These are phyloP conservation scores for Lutraria rhynchaena DNA, from an alignment of 1,140 invertebrate species.

Conservation along the genomic window DNA sequence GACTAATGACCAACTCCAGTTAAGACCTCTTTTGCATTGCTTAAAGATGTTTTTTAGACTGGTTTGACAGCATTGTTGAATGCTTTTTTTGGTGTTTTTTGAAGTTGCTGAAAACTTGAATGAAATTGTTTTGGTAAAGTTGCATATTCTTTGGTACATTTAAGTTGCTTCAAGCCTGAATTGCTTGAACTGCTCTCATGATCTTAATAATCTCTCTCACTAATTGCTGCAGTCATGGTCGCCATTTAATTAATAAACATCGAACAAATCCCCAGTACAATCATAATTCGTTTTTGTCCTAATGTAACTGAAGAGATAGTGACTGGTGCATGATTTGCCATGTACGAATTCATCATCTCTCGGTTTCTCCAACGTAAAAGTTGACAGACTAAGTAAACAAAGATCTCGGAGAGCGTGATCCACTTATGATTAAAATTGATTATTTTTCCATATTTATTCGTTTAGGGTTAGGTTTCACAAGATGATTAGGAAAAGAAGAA, in stretches of 20 bases:
- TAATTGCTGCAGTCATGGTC: constrained; percentile 5
- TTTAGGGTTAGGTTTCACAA: constrained; percentile 44
- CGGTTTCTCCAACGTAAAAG: constrained; percentile 11
- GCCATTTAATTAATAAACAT: constrained; percentile 51
- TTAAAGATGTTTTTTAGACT: too few species aligned
- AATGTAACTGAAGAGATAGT: constrained; percentile 22
- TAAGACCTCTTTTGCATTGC: too few species aligned
- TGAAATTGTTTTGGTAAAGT: too few species aligned
- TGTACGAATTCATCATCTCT: constrained; percentile 53
- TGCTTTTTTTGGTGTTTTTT: too few species aligned
- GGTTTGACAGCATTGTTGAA: too few species aligned
- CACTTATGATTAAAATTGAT: constrained; percentile 59
- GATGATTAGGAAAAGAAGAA: constrained; percentile 38
- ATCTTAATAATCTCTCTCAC: too few species aligned
- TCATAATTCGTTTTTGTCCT: constrained; percentile 54
- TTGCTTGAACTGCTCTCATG: too few species aligned
- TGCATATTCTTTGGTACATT: too few species aligned
- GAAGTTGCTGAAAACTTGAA: too few species aligned
- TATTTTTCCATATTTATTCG: constrained; percentile 57
- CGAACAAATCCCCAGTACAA: constrained; percentile 22
- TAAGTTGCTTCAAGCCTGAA: too few species aligned
- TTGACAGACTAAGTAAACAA: constrained; percentile 50
- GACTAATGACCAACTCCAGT: too few species aligned
- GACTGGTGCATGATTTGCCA: constrained; percentile 37
- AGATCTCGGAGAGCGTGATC: constrained; percentile 41